Conservation (phyloP, 2,113 vertebrate species). For the Odocoileus virginianus region DNA sequence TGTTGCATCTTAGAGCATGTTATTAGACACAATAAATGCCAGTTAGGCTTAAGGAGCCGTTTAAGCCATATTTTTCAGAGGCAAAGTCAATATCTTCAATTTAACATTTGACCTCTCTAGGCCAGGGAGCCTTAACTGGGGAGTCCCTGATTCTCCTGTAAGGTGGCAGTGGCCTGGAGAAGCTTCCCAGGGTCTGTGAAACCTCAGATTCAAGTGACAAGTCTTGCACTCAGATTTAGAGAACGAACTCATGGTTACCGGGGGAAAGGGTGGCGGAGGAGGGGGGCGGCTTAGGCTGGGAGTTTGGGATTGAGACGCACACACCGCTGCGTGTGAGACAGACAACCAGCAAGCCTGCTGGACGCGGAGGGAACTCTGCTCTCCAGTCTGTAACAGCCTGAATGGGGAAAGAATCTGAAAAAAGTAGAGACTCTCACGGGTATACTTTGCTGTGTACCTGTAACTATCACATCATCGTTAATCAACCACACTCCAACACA, state of each 20-base stretch:
- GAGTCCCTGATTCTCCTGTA: neutral
- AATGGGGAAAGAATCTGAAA: neutral
- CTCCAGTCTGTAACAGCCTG: rapidly evolving
- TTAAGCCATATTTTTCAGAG: neutral
- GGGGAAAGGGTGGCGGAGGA: neutral
- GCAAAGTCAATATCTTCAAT: neutral
- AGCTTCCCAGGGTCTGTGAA: neutral
- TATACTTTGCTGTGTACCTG: neutral
- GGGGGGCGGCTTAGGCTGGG: rapidly evolving
- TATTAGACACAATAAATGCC: neutral
- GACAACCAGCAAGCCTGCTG: neutral
- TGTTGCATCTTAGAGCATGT: neutral
- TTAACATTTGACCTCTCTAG: neutral
- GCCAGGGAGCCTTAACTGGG: neutral
- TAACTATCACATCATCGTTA: neutral
- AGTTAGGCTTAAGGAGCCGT: neutral
- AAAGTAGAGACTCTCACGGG: neutral
- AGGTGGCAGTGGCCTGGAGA: neutral
- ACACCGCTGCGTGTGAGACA: neutral
- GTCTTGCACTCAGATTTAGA: neutral
- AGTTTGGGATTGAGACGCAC: neutral
- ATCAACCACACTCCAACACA: neutral
- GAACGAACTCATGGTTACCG: neutral
- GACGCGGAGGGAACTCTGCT: rapidly evolving
- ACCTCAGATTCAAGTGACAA: neutral